Conservation (phyloP, 1,140 invertebrate species). For the Ceratina australensis region DNA sequence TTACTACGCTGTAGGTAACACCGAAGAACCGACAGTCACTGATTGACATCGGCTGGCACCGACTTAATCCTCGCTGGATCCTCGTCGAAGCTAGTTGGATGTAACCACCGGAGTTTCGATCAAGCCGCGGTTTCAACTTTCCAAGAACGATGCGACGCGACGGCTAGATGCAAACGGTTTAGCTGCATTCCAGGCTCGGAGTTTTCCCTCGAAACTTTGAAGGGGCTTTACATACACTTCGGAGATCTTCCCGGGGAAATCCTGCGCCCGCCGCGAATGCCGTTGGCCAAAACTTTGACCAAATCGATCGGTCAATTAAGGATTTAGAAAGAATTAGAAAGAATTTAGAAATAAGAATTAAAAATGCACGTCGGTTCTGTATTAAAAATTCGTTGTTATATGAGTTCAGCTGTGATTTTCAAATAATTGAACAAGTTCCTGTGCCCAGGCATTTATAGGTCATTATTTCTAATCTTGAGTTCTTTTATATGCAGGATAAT, state of each 20-base stretch:
- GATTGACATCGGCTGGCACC: constrained; percentile 35
- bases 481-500: too few species aligned
- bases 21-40: constrained; percentile 9
- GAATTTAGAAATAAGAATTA: too few species aligned
- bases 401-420: too few species aligned
- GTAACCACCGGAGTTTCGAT: constrained; percentile 59
- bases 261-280: not conserved
- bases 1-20: not conserved
- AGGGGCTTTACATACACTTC: constrained; percentile 12
- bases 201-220: constrained; percentile 56
- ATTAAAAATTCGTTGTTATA: too few species aligned
- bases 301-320: constrained; percentile 28
- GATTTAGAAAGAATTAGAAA: too few species aligned
- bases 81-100: constrained; percentile 45
- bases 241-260: constrained; percentile 4
- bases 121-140: constrained; percentile 61
- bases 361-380: too few species aligned
- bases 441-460: too few species aligned
- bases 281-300: not conserved
- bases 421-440: too few species aligned
- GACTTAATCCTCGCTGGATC: constrained; percentile 58
- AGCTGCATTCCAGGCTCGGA: constrained; percentile 60
- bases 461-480: too few species aligned
- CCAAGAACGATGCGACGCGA: not conserved
- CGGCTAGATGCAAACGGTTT: constrained; percentile 61